Evolutionary conservation across 2,113 vertebrate genomes (phyloP), one percentile per base, ranked within the genome.

Genomic region (Talpa occidentalis): DNA sequence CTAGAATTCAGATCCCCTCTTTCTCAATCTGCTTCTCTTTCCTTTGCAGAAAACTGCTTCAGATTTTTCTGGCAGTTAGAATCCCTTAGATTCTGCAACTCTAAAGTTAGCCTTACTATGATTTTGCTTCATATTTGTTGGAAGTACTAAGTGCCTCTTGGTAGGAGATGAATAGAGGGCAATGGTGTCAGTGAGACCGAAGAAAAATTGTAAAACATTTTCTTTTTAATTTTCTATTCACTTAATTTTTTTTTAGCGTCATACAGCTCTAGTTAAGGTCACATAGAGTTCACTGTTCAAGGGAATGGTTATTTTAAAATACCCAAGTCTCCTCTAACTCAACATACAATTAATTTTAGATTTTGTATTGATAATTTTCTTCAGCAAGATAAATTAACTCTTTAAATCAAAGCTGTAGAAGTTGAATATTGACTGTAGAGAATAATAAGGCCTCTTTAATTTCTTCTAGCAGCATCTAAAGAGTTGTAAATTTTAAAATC

Each of bases 291-390:
- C 96, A 97, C 0, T 90, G 42, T 96, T 96, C 42, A 95, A 96
- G 91, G 94, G 78, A 97, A 98, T 92, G 42, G 56, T n/a, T 97
- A 77, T 97, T 98, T 98, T 97, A 97, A 97, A 98, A 84, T 86
- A 88, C 12, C 94, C 59, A 87, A 95, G 59, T 95, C 85, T 95
- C 66, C 86, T 95, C 88, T 93, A 96, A 78, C 82, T 97, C 62
- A 96, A 95, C 47, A 64, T 72, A 66, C 60, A 93, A 84, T 95
- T 96, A 95, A 95, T 94, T 97, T 96, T 93, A 97, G 85, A 96
- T 72, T 94, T 49, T 44, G 62, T 54, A 92, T 83, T 95, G 96
- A 96, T 92, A 97, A 96, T 78, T 96, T 90, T 44, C 42, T 37
- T 92, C 74, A 32, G 35, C 42, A 78, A 95, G 95, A 78, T 40